Evolutionary conservation across 2,888 invertebrate genomes (phyloP).

Genomic region (Protophormia terraenovae): DNA sequence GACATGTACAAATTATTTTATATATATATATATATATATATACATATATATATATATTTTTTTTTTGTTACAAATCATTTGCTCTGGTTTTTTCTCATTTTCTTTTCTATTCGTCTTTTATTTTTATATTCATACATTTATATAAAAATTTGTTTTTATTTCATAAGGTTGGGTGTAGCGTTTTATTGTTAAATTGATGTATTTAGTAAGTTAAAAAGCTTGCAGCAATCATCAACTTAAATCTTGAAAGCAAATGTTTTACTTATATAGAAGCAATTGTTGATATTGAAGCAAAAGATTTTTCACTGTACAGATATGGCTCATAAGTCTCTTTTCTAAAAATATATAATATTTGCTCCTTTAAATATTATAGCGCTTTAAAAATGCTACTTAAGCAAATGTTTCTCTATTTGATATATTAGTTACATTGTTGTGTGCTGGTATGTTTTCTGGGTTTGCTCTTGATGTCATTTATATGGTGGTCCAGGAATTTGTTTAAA

Average conservation of each 20-base stretch:
- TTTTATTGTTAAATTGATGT: background rate
- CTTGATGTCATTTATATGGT: constrained; percentile 48
- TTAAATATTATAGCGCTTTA: too few relatives aligned
- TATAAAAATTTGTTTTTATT: background rate
- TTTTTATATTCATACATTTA: constrained; percentile 40
- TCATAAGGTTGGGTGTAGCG: background rate
- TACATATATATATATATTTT: too few relatives aligned
- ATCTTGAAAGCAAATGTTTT: too few relatives aligned
- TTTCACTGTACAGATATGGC: too few relatives aligned
- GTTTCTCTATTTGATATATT: background rate
- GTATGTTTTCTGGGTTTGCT: background rate
- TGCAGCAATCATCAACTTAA: too few relatives aligned
- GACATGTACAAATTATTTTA: constrained; percentile 65
- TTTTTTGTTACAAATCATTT: constrained; percentile 59
- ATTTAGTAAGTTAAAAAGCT: background rate
- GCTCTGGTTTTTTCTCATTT: constrained; percentile 33
- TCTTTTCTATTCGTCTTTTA: constrained; percentile 1
- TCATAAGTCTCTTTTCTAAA: too few relatives aligned
- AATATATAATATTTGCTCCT: too few relatives aligned
- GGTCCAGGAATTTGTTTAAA: constrained; percentile 54
- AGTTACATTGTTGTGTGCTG: background rate
- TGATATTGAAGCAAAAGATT: too few relatives aligned
- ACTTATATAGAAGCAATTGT: too few relatives aligned
- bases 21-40: too few relatives aligned
- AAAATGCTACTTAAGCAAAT: too few relatives aligned